A percentile compares a stretch with the other conserved stretches of the same genome.
phyloP scores from a whole-genome alignment of 1,140 invertebrate species.

The Probaryconus sp. region DNA sequence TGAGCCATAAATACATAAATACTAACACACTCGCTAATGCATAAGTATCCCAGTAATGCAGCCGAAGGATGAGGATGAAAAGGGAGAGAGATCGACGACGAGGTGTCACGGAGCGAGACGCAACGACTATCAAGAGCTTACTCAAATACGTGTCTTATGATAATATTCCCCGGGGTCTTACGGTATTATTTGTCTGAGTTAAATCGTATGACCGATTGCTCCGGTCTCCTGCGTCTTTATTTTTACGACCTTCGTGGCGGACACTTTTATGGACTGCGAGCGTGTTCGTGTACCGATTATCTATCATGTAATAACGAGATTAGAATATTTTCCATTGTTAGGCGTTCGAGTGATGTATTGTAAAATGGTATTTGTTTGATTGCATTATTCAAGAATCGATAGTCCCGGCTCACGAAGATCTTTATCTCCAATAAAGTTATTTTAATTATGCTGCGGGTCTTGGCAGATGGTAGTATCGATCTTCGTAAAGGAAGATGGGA shows the following conservation, averaged over 20 bases:
- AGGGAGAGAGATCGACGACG: constrained; percentile 12
- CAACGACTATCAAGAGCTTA: constrained; percentile 18
- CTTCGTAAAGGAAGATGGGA: no score
- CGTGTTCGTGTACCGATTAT: background rate
- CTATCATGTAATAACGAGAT: background rate
- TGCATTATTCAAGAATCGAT: no score
- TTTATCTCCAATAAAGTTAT: no score
- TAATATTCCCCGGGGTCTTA: constrained; percentile 67
- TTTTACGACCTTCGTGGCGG: no score
- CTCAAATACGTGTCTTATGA: constrained; percentile 69
- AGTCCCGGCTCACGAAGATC: no score
- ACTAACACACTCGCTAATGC: constrained; percentile 67
- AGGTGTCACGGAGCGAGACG: constrained; percentile 7
- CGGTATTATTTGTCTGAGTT: constrained; percentile 68
- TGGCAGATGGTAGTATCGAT: no score
- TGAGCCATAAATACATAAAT: constrained; percentile 64
- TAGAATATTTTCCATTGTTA: background rate
- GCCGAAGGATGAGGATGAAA: background rate
- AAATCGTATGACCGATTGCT: constrained; percentile 55
- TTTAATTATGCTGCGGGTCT: no score
- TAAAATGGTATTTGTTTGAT: no score
- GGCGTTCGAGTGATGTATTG: no score
- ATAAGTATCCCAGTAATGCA: constrained; percentile 65
- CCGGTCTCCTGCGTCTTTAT: background rate
- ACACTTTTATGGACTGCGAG: no score